These are phyloP conservation scores for Meiosimyza platycephala DNA, from an alignment of 2,888 invertebrate species.

Conservation along the genomic window DNA sequence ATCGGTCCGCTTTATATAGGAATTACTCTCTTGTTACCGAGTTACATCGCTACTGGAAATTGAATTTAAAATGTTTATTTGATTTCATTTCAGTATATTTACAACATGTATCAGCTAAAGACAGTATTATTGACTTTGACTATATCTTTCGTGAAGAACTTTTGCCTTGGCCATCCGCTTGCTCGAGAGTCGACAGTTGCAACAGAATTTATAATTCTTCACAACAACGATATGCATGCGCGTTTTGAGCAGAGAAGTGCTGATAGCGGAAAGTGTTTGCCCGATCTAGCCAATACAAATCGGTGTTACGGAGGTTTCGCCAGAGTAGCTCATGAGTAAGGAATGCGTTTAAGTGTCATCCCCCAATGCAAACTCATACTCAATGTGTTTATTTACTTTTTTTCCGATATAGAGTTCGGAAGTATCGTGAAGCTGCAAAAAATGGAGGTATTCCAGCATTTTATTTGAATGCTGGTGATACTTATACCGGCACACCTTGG, in stretches of 20 bases:
- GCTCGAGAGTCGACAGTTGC: slow-evolving; percentile 42
- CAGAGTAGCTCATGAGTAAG: slow-evolving; percentile 72
- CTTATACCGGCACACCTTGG: slow-evolving; percentile 90
- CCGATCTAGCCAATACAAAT: slow-evolving; percentile 70
- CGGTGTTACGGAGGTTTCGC: slow-evolving; percentile 91
- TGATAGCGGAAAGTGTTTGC: slow-evolving; percentile 73
- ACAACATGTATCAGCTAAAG: no score
- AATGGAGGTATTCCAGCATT: slow-evolving; percentile 75
- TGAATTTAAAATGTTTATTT: no score
- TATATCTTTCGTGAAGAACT: no score
- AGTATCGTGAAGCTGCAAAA: slow-evolving; percentile 71
- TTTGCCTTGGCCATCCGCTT: no score
- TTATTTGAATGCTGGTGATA: slow-evolving; percentile 92
- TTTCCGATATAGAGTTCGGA: slow-evolving; percentile 69
- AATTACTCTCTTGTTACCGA: no score
- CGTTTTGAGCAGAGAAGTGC: slow-evolving; percentile 84
- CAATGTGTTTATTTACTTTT: not conserved
- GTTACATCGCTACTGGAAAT: no score
- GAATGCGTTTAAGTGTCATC: no score
- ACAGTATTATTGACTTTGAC: no score
- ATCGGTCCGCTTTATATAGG: no score
- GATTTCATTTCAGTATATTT: no score
- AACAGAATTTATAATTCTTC: slow-evolving; percentile 78
- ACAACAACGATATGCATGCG: slow-evolving; percentile 94
- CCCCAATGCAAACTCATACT: not conserved